A percentile compares a stretch with the other conserved stretches of the same genome.
These are phyloP conservation scores for Tachysurus fulvidraco DNA, from an alignment of 2,113 vertebrate species.

Conservation along the genomic window DNA sequence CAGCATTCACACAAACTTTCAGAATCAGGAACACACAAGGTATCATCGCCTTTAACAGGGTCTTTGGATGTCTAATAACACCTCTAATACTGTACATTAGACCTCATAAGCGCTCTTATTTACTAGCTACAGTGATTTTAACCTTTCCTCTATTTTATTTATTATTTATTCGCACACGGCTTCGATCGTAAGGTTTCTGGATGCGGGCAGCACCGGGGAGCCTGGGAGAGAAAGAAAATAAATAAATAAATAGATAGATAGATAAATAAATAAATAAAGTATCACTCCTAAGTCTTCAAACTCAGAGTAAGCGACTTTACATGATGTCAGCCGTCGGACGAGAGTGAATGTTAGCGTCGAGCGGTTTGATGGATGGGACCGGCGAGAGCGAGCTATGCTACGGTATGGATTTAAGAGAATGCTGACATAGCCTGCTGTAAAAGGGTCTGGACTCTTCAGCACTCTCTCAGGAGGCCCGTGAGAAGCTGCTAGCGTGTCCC, in stretches of 20 bases:
- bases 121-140: not conserved
- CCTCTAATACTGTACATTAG: too few relatives aligned
- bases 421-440: constrained; percentile 47
- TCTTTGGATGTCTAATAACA: too few relatives aligned
- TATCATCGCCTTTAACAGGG: too few relatives aligned
- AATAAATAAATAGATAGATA: not conserved
- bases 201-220: too few relatives aligned
- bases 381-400: constrained; percentile 36
- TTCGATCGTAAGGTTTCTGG: not conserved
- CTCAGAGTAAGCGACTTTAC: constrained; percentile 14
- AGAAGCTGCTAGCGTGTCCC: constrained; percentile 43
- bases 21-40: too few relatives aligned
- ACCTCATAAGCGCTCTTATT: not conserved
- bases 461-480: constrained; percentile 24
- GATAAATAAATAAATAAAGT: not conserved
- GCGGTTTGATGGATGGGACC: constrained; percentile 45
- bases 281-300: not conserved
- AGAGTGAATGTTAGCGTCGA: constrained; percentile 33
- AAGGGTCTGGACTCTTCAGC: constrained; percentile 32
- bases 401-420: constrained; percentile 45
- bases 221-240: too few relatives aligned
- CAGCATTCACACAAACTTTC: too few relatives aligned
- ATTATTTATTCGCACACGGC: not conserved
- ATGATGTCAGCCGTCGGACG: constrained; percentile 20
- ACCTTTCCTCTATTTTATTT: not conserved